phyloP scores from a whole-genome alignment of 2,797 vertebrate genomes.

The Lagorchestes hirsutus region DNA sequence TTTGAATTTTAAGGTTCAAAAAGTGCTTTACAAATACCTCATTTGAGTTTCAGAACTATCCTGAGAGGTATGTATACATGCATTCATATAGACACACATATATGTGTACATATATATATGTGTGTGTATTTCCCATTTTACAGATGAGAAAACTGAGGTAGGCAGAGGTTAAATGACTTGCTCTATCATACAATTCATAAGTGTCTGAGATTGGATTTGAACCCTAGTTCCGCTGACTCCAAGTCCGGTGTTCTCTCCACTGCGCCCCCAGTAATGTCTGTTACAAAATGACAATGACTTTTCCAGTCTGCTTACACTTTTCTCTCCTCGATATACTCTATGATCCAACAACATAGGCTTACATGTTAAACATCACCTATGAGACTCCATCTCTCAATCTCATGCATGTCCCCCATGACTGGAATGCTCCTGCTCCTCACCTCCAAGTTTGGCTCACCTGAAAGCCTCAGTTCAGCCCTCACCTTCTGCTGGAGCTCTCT shows the following conservation, averaged over 20 bases:
- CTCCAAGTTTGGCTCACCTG: neutral
- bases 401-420: neutral
- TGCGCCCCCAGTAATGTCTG: neutral
- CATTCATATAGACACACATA: too few relatives aligned
- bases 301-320: too few relatives aligned
- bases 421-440: neutral
- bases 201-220: too few relatives aligned
- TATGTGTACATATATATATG: too few relatives aligned
- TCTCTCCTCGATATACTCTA: too few relatives aligned
- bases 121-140: neutral
- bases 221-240: neutral
- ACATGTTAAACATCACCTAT: neutral
- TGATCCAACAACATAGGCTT: too few relatives aligned
- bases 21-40: neutral
- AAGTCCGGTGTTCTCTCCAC: neutral
- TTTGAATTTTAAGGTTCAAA: neutral
- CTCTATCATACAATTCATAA: neutral
- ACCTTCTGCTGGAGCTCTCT: neutral
- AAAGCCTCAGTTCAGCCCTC: neutral
- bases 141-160: neutral
- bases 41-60: neutral
- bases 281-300: neutral
- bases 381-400: neutral
- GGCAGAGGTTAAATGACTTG: neutral
- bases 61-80: neutral